A percentile compares a stretch with the other conserved stretches of the same genome.
Conservation (phyloP, 2,797 vertebrate species). For the Capromys pilorides region DNA sequence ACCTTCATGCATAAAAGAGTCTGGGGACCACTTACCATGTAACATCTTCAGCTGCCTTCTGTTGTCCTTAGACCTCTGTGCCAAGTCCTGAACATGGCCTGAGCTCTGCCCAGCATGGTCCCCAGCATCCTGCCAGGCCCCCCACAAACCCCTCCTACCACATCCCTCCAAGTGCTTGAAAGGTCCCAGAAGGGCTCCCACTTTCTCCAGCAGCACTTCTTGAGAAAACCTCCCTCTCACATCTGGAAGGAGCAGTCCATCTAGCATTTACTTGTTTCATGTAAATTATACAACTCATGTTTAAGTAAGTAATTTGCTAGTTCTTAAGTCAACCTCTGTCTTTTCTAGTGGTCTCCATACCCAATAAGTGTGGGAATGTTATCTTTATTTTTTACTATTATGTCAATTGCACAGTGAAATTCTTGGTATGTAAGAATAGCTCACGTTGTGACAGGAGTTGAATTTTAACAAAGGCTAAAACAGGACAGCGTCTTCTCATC, state of each 20-base stretch:
- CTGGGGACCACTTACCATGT: neutral
- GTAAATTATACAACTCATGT: neutral
- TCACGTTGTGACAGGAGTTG: neutral
- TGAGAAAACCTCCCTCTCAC: neutral
- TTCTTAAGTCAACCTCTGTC: neutral
- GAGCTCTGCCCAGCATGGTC: neutral
- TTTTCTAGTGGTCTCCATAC: neutral
- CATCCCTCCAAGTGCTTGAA: neutral
- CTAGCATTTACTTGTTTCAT: neutral
- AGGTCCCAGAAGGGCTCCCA: neutral
- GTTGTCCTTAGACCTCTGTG: neutral
- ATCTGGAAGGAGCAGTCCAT: neutral
- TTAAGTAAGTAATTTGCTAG: neutral
- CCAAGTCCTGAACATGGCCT: neutral
- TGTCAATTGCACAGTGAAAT: neutral
- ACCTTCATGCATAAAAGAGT: neutral
- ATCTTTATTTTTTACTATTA: neutral
- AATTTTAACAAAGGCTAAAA: neutral
- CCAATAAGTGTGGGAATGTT: neutral
- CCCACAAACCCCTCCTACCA: neutral
- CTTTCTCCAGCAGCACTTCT: neutral
- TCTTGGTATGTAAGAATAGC: neutral
- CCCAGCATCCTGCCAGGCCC: neutral
- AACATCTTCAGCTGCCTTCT: neutral
- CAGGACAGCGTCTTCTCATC: neutral